Percentiles rank a stretch among this genome's conserved stretches.
Evolutionary conservation across 2,113 vertebrate species (phyloP).

Genomic region (Lutjanus erythropterus): DNA sequence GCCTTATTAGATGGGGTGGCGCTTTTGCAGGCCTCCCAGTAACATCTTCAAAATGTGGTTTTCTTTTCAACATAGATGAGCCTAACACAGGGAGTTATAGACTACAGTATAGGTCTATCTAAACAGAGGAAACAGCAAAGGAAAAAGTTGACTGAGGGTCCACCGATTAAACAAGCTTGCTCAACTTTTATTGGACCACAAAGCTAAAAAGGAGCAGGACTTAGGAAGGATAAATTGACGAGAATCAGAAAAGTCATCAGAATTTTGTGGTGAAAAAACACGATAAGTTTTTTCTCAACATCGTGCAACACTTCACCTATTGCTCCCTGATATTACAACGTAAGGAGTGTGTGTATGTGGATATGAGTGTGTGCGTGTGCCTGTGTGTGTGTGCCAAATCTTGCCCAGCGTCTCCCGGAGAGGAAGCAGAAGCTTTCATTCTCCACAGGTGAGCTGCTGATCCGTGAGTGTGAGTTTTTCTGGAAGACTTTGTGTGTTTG

Average conservation of each 20-base stretch:
- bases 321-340: not conserved
- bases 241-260: not conserved
- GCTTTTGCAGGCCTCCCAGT: no score
- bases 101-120: no score
- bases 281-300: not conserved
- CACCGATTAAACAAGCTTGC: no score
- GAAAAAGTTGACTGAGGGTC: no score
- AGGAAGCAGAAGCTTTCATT: conserved; percentile 76
- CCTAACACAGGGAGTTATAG: no score
- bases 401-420: conserved; percentile 50
- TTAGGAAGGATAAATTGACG: no score
- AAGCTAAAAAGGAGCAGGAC: no score
- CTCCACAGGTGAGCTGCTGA: conserved; percentile 73
- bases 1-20: no score
- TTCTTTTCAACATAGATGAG: no score
- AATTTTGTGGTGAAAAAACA: not conserved
- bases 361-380: conserved; percentile 11
- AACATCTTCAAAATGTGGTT: no score
- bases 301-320: not conserved
- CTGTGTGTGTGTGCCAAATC: conserved; percentile 8
- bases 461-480: conserved; percentile 37
- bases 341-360: not conserved
- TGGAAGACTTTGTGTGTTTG: not conserved
- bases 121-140: no score
- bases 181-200: no score